Conservation (phyloP, 2,797 vertebrate genomes). For the Morelia viridis region DNA sequence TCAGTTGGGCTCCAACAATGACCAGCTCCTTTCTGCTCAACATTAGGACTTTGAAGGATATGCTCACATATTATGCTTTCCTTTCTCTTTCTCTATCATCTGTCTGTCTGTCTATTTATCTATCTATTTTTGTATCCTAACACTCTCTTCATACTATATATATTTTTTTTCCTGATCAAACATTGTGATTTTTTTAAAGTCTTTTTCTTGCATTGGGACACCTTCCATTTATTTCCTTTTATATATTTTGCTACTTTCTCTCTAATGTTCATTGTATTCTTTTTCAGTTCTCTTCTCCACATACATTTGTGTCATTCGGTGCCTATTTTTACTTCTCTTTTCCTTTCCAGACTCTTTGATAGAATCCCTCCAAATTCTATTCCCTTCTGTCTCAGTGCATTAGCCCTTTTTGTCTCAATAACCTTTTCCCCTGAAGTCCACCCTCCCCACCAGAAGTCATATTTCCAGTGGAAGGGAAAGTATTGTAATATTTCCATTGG, state of each 20-base stretch:
- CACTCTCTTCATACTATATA: not conserved
- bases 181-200: not conserved
- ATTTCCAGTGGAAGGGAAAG: not conserved
- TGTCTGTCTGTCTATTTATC: too few relatives aligned
- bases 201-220: not conserved
- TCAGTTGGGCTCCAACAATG: constrained; percentile 6
- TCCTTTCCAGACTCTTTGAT: not conserved
- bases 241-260: not conserved
- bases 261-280: not conserved
- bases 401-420: not conserved
- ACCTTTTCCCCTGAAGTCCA: not conserved
- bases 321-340: not conserved
- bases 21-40: too few relatives aligned
- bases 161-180: not conserved
- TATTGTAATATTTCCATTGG: not conserved
- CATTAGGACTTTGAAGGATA: not conserved
- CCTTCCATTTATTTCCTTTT: not conserved
- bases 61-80: not conserved
- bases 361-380: not conserved
- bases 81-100: not conserved
- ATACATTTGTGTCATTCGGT: not conserved
- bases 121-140: too few relatives aligned
- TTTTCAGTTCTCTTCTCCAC: not conserved
- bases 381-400: not conserved
- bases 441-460: not conserved